These are phyloP conservation scores for Parapsyche elsis DNA, from an alignment of 1,140 invertebrate genomes.

Conservation along the genomic window DNA sequence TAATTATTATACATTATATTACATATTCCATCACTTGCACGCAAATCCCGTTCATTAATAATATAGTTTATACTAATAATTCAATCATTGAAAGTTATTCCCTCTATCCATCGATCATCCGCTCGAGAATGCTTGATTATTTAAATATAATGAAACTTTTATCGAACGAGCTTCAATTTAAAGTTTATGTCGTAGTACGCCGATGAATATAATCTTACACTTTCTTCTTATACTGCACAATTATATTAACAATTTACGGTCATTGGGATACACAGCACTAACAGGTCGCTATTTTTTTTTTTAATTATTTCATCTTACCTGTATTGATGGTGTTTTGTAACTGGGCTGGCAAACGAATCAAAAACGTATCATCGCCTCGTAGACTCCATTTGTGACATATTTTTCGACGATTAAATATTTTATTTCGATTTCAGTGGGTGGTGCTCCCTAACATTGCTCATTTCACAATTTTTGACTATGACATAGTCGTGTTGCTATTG, in stretches of 20 bases:
- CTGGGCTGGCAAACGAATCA: slow-evolving; percentile 10
- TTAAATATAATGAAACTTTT: too few species aligned
- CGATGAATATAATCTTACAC: too few species aligned
- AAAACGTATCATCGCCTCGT: too few species aligned
- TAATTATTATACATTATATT: background rate
- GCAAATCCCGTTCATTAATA: background rate
- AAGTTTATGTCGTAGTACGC: too few species aligned
- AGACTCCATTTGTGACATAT: background rate
- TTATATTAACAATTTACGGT: background rate
- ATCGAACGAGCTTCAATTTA: too few species aligned
- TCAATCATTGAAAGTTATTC: too few species aligned
- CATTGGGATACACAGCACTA: background rate
- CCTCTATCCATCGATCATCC: too few species aligned
- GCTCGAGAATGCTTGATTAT: too few species aligned
- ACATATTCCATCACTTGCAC: slow-evolving; percentile 24
- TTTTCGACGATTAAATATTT: background rate
- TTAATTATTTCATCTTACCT: background rate
- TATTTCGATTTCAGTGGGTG: slow-evolving; percentile 11
- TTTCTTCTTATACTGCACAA: too few species aligned
- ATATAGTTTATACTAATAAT: too few species aligned
- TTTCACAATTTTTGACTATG: background rate
- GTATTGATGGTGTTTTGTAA: slow-evolving; percentile 27
- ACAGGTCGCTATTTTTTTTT: background rate
- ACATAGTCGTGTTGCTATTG: background rate
- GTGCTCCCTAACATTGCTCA: background rate